These are phyloP conservation scores for Rhinolophus sinicus DNA, from an alignment of 2,113 vertebrate species.

Conservation along the genomic window DNA sequence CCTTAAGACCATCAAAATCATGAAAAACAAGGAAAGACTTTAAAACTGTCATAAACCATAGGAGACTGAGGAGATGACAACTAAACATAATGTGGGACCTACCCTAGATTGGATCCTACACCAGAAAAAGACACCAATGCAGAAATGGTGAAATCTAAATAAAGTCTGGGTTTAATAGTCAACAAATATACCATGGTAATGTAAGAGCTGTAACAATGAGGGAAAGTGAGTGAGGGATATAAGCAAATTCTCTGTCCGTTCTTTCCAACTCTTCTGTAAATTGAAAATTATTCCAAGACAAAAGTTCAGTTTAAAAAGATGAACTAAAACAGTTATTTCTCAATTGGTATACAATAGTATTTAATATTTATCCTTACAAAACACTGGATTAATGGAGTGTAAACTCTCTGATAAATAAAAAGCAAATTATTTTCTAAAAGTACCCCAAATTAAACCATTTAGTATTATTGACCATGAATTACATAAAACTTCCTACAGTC, in stretches of 20 bases:
- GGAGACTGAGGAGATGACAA: neutral
- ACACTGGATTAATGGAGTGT: neutral
- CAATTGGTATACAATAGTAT: neutral
- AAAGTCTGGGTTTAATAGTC: neutral
- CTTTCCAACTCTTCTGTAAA: neutral
- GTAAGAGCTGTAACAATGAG: neutral
- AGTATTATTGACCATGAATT: neutral
- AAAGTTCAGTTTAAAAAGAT: neutral
- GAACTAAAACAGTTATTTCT: neutral
- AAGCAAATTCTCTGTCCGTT: neutral
- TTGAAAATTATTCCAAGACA: neutral
- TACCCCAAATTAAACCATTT: neutral
- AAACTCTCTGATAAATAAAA: constrained; percentile 20
- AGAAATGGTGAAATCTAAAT: neutral
- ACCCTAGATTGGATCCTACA: no score
- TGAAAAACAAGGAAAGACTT: neutral
- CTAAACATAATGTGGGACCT: neutral
- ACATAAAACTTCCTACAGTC: neutral
- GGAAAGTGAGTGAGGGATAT: rapidly evolving
- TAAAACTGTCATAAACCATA: neutral
- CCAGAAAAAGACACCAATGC: neutral
- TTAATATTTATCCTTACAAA: neutral
- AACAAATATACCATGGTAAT: neutral
- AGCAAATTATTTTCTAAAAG: neutral
- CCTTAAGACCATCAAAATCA: neutral